Conservation (phyloP, 2,888 invertebrate genomes). For the Choreutis nemorana region DNA sequence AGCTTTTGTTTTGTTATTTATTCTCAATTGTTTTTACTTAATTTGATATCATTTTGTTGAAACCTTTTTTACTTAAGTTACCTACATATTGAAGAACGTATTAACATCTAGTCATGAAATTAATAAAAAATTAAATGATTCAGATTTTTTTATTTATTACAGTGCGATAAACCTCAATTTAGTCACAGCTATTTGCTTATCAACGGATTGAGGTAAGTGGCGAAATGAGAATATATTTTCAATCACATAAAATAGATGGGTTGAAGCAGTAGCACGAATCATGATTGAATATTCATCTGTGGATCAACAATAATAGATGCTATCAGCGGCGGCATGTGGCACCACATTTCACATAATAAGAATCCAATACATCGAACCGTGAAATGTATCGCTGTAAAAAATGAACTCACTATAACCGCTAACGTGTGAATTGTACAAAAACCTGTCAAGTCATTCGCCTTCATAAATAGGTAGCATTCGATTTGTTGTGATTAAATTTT, state of each 20-base stretch:
- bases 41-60: constrained; percentile 13
- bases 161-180: no score
- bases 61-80: constrained; percentile 12
- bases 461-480: constrained; percentile 66
- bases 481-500: constrained; percentile 65
- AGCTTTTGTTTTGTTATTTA: constrained; percentile 30
- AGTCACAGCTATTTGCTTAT: no score
- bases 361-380: constrained; percentile 62
- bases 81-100: constrained; percentile 10
- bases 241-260: constrained; percentile 30
- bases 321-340: constrained; percentile 61
- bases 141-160: no score
- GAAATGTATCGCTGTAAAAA: constrained; percentile 64
- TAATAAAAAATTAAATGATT: no score
- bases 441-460: constrained; percentile 62
- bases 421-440: constrained; percentile 68
- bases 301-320: constrained; percentile 63
- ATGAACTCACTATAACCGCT: constrained; percentile 63
- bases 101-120: no score
- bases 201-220: no score
- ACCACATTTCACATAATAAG: constrained; percentile 64
- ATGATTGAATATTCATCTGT: constrained; percentile 64
- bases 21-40: constrained; percentile 8
- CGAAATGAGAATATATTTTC: no score
- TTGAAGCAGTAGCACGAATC: constrained; percentile 42